phyloP scores from a whole-genome alignment of 2,888 invertebrate species.

The Drosophila multiciliata region DNA sequence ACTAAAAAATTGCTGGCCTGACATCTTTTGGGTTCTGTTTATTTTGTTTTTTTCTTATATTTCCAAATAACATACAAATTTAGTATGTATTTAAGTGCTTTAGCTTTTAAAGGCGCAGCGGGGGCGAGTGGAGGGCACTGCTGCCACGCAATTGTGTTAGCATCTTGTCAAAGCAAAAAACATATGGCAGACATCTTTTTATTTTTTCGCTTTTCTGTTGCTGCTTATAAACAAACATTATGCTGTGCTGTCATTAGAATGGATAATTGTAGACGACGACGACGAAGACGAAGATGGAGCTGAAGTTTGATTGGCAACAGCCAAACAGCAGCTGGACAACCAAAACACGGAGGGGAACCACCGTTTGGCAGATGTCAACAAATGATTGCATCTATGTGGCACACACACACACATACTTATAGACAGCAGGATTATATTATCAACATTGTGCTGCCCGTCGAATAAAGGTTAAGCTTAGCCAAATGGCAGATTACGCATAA shows the following conservation, averaged over 20 bases:
- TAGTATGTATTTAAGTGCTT: slow-evolving; percentile 59
- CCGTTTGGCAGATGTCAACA: slow-evolving; percentile 79
- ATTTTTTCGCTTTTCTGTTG: slow-evolving; percentile 39
- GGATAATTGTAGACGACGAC: slow-evolving; percentile 71
- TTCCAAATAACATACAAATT: slow-evolving; percentile 24
- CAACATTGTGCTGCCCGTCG: slow-evolving; percentile 6
- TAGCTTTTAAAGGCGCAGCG: slow-evolving; percentile 29
- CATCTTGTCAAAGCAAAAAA: slow-evolving; percentile 76
- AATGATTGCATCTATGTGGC: slow-evolving; percentile 59
- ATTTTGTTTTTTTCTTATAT: slow-evolving; percentile 8
- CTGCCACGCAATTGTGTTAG: slow-evolving; percentile 57
- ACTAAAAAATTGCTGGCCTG: slow-evolving; percentile 41
- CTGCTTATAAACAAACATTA: slow-evolving; percentile 58
- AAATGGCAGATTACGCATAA: slow-evolving; percentile 60
- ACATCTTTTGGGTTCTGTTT: slow-evolving; percentile 54
- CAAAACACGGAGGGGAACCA: slow-evolving; percentile 18
- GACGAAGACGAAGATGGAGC: slow-evolving; percentile 12
- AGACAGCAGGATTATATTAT: slow-evolving; percentile 39
- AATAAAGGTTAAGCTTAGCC: slow-evolving; percentile 40
- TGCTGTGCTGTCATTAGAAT: slow-evolving; percentile 76
- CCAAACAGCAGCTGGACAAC: slow-evolving; percentile 33
- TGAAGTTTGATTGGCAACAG: slow-evolving; percentile 49
- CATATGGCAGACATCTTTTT: slow-evolving; percentile 75
- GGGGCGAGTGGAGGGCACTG: slow-evolving; percentile 27
- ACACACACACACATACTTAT: slow-evolving; percentile 13